Evolutionary conservation across 2,113 vertebrate genomes (phyloP).

Genomic region (Muntiacus muntjak): DNA sequence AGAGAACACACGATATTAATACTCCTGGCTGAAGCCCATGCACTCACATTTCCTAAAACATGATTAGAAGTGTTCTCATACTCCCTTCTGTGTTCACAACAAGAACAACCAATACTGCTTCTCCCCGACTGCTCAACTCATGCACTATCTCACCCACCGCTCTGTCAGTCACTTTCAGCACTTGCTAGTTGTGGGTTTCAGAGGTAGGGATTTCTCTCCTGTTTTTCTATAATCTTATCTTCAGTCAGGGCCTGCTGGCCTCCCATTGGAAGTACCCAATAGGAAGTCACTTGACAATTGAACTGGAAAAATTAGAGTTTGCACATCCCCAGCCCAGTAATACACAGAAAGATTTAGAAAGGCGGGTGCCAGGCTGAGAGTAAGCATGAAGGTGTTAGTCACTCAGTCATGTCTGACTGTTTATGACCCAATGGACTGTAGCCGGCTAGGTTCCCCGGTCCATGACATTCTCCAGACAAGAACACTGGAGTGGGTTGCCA

Average conservation of each 20-base stretch:
- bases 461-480: background rate
- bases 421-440: background rate
- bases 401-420: background rate
- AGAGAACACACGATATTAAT: too few relatives aligned
- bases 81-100: background rate
- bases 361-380: rapidly evolving
- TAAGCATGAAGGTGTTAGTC: background rate
- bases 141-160: rapidly evolving
- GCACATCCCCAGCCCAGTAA: rapidly evolving
- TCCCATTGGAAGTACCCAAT: background rate
- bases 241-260: too few relatives aligned
- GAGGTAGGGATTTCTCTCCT: background rate
- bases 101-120: background rate
- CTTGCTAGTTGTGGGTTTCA: background rate
- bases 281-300: background rate
- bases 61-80: background rate
- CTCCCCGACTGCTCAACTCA: background rate
- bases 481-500: background rate
- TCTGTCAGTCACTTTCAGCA: background rate
- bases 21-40: background rate
- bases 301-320: background rate
- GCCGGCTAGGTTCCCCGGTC: background rate
- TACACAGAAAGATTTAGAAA: background rate
- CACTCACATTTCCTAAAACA: background rate
- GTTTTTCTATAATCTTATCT: background rate